phyloP scores from a whole-genome alignment of 2,113 vertebrate species.

The Melanocharis versteri region DNA sequence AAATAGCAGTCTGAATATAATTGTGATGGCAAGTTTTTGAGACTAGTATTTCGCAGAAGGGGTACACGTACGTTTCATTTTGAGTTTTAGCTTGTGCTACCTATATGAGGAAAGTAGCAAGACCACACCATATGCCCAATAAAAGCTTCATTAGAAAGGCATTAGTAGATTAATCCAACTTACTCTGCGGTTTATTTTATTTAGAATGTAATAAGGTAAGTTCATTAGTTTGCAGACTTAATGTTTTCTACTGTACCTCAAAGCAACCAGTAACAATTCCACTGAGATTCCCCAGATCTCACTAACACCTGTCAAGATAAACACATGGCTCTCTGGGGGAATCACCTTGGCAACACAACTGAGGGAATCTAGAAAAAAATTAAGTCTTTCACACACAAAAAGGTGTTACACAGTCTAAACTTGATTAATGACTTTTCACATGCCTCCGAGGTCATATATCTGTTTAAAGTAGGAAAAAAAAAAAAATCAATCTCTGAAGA shows the following conservation, averaged over 20 bases:
- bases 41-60: not conserved
- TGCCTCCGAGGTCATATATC: conserved; percentile 51
- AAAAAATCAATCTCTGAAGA: conserved; percentile 25
- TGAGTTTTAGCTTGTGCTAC: conserved; percentile 19
- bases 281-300: conserved; percentile 64
- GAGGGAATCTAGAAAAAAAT: conserved; percentile 62
- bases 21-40: not conserved
- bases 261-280: conserved; percentile 71
- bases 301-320: conserved; percentile 79
- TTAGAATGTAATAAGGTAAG: conserved; percentile 71
- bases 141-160: conserved; percentile 75
- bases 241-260: conserved; percentile 73
- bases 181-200: conserved; percentile 68
- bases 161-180: conserved; percentile 73
- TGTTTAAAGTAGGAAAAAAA: not conserved
- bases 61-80: not conserved
- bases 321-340: conserved; percentile 70
- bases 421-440: conserved; percentile 63
- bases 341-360: conserved; percentile 66
- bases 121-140: conserved; percentile 69
- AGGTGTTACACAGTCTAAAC: conserved; percentile 1
- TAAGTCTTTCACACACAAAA: conserved; percentile 46
- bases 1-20: conserved; percentile 9
- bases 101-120: conserved; percentile 41
- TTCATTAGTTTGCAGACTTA: conserved; percentile 74